Evolutionary conservation across 1,140 invertebrate genomes (phyloP).

Genomic region (Drosophila elegans): DNA sequence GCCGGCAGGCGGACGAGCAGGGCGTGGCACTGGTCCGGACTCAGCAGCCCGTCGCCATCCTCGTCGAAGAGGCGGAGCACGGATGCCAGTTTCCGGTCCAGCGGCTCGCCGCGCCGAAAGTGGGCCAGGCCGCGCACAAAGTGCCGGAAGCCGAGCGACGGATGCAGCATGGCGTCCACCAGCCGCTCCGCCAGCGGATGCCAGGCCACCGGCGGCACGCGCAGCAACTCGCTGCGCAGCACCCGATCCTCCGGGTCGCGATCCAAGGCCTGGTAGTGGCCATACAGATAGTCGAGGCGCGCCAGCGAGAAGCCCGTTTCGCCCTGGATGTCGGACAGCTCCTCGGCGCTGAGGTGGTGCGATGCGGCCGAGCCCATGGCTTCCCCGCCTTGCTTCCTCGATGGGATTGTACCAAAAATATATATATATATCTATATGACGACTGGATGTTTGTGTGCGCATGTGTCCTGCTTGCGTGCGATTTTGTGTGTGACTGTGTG

Average conservation of each 20-base stretch:
- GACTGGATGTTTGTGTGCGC: slow-evolving; percentile 5
- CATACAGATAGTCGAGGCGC: slow-evolving; percentile 52
- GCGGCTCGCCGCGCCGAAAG: slow-evolving; percentile 30
- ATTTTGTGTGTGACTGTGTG: background rate
- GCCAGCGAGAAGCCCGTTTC: slow-evolving; percentile 43
- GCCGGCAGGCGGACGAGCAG: slow-evolving; percentile 32
- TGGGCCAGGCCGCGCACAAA: slow-evolving; percentile 30
- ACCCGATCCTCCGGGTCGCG: slow-evolving; percentile 34
- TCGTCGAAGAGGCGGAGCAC: slow-evolving; percentile 39
- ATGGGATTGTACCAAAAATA: background rate
- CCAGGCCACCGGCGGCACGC: slow-evolving; percentile 26
- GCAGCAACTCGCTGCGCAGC: slow-evolving; percentile 40
- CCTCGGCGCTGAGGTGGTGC: slow-evolving; percentile 31
- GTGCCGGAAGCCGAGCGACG: slow-evolving; percentile 42
- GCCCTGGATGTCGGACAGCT: slow-evolving; percentile 28
- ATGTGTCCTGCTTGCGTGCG: background rate
- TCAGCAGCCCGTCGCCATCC: slow-evolving; percentile 47
- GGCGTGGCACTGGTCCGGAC: slow-evolving; percentile 35
- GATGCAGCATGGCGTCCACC: slow-evolving; percentile 40
- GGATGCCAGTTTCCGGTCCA: slow-evolving; percentile 30
- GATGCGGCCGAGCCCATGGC: slow-evolving; percentile 39
- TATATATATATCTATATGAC: background rate
- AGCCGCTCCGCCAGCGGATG: slow-evolving; percentile 46
- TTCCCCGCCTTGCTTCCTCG: background rate
- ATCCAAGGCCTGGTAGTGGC: slow-evolving; percentile 35